Percentiles rank a stretch among this genome's conserved stretches.
Evolutionary conservation across 2,797 vertebrate species (phyloP).

Genomic region (Simalia tracyae): DNA sequence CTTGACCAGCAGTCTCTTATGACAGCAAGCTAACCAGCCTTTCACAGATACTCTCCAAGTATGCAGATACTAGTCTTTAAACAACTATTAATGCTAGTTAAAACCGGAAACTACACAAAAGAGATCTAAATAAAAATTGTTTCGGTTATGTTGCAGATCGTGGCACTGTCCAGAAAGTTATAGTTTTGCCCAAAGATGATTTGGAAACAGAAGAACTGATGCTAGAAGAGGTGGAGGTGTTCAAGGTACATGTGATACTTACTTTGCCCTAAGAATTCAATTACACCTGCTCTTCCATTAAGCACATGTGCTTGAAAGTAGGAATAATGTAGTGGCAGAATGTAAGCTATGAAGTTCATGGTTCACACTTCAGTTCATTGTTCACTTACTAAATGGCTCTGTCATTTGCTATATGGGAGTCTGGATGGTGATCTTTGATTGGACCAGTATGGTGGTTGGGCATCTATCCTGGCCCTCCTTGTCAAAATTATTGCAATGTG

Average conservation of each 20-base stretch:
- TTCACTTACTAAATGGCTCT: neutral
- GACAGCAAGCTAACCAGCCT: neutral
- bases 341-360: neutral
- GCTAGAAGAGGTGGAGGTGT: conserved; percentile 96
- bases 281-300: neutral
- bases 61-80: neutral
- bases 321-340: neutral
- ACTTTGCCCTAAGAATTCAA: neutral
- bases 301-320: neutral
- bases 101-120: neutral
- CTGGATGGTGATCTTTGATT: neutral
- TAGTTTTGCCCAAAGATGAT: conserved; percentile 95
- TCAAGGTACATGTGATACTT: conserved; percentile 79
- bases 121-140: neutral
- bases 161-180: conserved; percentile 96
- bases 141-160: conserved; percentile 78
- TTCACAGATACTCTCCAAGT: neutral
- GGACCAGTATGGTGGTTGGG: neutral
- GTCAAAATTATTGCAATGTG: neutral
- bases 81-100: neutral
- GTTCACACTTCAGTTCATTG: neutral
- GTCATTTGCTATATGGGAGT: neutral
- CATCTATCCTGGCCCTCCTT: neutral
- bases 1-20: neutral
- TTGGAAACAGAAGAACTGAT: conserved; percentile 95